phyloP scores from a whole-genome alignment of 2,888 invertebrate genomes.

The Thera britannica region DNA sequence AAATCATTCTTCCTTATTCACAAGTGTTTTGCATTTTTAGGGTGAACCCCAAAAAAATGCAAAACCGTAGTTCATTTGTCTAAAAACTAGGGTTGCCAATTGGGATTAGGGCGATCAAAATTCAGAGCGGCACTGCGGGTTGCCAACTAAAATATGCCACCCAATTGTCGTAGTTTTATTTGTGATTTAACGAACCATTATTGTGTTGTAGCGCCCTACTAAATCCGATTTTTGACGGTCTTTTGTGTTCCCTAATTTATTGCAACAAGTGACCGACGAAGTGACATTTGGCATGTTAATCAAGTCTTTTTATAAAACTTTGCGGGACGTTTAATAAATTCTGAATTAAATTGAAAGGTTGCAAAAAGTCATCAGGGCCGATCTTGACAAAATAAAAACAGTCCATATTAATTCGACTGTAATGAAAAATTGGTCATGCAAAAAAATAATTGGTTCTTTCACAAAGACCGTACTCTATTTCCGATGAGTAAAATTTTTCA shows the following conservation, averaged over 20 bases:
- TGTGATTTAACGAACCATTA: slow-evolving; percentile 77
- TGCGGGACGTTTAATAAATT: slow-evolving; percentile 17
- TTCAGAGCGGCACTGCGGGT: slow-evolving; percentile 58
- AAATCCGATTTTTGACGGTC: slow-evolving; percentile 69
- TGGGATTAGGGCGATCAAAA: slow-evolving; percentile 52
- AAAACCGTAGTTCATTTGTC: slow-evolving; percentile 55
- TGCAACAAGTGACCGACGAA: slow-evolving; percentile 50
- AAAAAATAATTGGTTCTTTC: slow-evolving; percentile 77
- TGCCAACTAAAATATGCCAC: slow-evolving; percentile 61
- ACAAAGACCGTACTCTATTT: slow-evolving; percentile 67
- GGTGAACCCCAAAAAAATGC: slow-evolving; percentile 6
- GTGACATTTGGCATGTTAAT: slow-evolving; percentile 41
- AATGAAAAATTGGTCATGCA: slow-evolving; percentile 72
- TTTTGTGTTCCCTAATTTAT: slow-evolving; percentile 66
- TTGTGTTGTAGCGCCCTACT: slow-evolving; percentile 71
- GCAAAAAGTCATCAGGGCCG: slow-evolving; percentile 34
- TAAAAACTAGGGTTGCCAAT: slow-evolving; percentile 50
- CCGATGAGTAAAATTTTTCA: slow-evolving; percentile 60
- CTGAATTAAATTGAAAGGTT: slow-evolving; percentile 17
- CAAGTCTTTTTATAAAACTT: slow-evolving; percentile 30
- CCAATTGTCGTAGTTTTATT: slow-evolving; percentile 58
- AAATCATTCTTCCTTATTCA: slow-evolving; percentile 71
- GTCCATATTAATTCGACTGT: slow-evolving; percentile 65
- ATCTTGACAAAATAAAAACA: slow-evolving; percentile 52
- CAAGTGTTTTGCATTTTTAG: slow-evolving; percentile 66